Evolutionary conservation across 1,140 invertebrate genomes (phyloP).

Genomic region (Plectrocnemia conspersa): DNA sequence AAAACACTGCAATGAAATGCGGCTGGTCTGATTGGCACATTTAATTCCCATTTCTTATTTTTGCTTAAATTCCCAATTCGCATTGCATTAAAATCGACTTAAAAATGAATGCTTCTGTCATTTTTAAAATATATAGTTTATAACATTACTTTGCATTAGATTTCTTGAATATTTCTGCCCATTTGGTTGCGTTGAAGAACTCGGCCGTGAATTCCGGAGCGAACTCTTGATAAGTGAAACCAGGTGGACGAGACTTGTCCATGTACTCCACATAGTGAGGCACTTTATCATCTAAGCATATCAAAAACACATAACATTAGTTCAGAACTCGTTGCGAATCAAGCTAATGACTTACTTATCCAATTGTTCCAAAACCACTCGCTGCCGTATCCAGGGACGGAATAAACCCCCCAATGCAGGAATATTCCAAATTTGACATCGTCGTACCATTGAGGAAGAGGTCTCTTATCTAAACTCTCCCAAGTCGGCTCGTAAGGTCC

Average conservation of each 20-base stretch:
- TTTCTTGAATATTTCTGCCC: conserved; percentile 69
- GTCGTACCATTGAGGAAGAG: conserved; percentile 84
- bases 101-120: not conserved
- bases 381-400: conserved; percentile 76
- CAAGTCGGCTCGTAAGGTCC: conserved; percentile 72
- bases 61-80: too few relatives aligned
- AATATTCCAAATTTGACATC: conserved; percentile 89
- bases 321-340: too few relatives aligned
- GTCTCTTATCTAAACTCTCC: conserved; percentile 77
- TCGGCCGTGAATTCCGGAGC: conserved; percentile 74
- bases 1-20: too few relatives aligned
- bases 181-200: conserved; percentile 73
- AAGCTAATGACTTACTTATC: conserved; percentile 56
- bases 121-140: conserved; percentile 12
- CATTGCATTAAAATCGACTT: not conserved
- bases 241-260: conserved; percentile 70
- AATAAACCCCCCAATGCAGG: conserved; percentile 89
- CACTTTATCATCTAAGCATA: not conserved
- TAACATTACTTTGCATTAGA: conserved; percentile 70
- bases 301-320: conserved; percentile 10
- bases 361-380: conserved; percentile 88
- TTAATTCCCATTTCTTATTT: too few relatives aligned
- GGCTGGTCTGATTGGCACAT: too few relatives aligned
- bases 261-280: conserved; percentile 56
- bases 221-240: conserved; percentile 83